Conservation (phyloP, 2,113 vertebrate genomes). For the Osmerus mordax region DNA sequence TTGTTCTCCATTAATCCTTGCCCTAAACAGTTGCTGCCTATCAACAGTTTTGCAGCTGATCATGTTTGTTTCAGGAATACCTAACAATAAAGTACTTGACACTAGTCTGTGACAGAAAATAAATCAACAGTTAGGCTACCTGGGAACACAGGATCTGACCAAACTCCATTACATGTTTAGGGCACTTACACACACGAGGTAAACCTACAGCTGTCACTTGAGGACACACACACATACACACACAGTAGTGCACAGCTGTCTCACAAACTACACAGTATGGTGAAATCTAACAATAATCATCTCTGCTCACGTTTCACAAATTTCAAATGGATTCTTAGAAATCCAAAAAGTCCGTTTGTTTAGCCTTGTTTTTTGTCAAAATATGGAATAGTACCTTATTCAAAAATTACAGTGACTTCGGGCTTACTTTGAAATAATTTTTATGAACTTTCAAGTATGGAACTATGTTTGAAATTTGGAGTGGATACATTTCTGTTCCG, state of each 20-base stretch:
- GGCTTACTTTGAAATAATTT: neutral
- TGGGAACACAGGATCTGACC: constrained; percentile 13
- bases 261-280: constrained; percentile 22
- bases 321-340: neutral
- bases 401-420: too few species aligned
- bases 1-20: too few species aligned
- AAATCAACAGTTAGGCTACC: constrained; percentile 9
- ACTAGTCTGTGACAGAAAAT: constrained; percentile 9
- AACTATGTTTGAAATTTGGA: neutral
- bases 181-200: constrained; percentile 32
- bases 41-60: neutral
- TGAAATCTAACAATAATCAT: neutral
- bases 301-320: neutral
- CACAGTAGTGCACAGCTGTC: constrained; percentile 27
- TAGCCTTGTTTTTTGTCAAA: too few species aligned
- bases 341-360: too few species aligned
- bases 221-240: constrained; percentile 27
- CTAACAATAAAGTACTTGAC: constrained; percentile 10
- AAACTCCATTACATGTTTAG: constrained; percentile 54
- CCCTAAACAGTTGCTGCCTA: too few species aligned
- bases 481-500: neutral
- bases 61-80: neutral
- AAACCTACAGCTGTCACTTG: constrained; percentile 47
- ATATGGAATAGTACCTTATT: too few species aligned
- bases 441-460: too few species aligned